Base-by-base conservation (phyloP, 2,797 vertebrate genomes). In the Astyanax mexicanus region DNA sequence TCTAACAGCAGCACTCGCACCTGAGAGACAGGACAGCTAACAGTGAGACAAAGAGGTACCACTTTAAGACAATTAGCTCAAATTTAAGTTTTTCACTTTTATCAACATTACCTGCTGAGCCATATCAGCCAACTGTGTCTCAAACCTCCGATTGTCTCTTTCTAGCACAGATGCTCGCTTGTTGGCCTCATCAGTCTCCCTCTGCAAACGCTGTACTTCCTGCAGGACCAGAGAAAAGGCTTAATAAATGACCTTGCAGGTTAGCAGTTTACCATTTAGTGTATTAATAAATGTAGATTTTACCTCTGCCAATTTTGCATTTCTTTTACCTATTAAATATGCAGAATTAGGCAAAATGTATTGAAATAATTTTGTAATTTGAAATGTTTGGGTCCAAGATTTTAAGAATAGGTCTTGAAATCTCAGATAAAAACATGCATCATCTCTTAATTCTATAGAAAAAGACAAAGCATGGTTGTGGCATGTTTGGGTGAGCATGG, bases 181-280 rank as follows among this genome's bases (percentile, higher is more conserved):
- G 83, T 97, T 97, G 65, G 96, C 94, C 73, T 96, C 96, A 84
- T 99, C 98, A 0, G 95, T 85, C 1, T 95, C 94, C 11, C 93
- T 96, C 83, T 98, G 97, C 61, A 98, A 86, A 45, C 95, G 94
- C 8, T 96, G 94, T 76, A 99, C 95, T 86, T 99, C 98, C 98
- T 99, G 82, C 40, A 81, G 71, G 4, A 77, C 74, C 75, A 85
- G 19, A 38, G 32, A 27, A 47, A 5, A 55, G 8, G 3, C 7
- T 25, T 5, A 37, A 25, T 47, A 37, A 17, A 5, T 32, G 29
- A 32, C n/a, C n/a, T n/a, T 32, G n/a, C n/a, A n/a, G n/a, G n/a
- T n/a, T n/a, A n/a, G n/a, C n/a, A n/a, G n/a, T n/a, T n/a, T n/a
- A n/a, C n/a, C n/a, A n/a, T n/a, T n/a, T n/a, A n/a, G n/a, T n/a